These are phyloP conservation scores for Drosophila novamexicana DNA, from an alignment of 1,140 invertebrate genomes.

Conservation along the genomic window DNA sequence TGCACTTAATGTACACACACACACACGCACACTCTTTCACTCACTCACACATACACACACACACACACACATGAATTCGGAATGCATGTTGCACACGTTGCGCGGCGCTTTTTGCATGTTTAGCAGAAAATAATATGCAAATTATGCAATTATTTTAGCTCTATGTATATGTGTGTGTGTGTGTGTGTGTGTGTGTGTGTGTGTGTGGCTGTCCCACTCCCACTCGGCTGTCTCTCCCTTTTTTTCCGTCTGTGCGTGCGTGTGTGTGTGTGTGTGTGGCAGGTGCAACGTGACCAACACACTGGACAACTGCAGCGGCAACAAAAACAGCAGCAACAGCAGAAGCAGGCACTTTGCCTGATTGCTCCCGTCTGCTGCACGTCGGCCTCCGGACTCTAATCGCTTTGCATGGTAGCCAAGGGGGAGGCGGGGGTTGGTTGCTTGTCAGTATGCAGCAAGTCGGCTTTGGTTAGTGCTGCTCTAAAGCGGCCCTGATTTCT, in stretches of 20 bases:
- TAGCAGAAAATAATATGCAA: conserved; percentile 83
- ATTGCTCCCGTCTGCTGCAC: conserved; percentile 71
- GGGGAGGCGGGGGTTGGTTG: neutral
- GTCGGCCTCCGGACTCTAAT: conserved; percentile 66
- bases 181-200: conserved; percentile 19
- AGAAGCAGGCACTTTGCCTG: conserved; percentile 73
- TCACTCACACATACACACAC: conserved; percentile 6
- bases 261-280: conserved; percentile 34
- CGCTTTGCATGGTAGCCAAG: conserved; percentile 45
- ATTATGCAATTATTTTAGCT: conserved; percentile 83
- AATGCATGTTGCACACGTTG: conserved; percentile 75
- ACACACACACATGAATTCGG: conserved; percentile 31
- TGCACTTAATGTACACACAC: conserved; percentile 78
- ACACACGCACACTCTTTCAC: neutral
- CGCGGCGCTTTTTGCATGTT: conserved; percentile 79
- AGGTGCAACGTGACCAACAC: conserved; percentile 61
- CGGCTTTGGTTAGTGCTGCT: conserved; percentile 47
- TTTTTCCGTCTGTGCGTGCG: neutral
- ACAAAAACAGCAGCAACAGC: conserved; percentile 18
- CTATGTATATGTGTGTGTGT: conserved; percentile 33
- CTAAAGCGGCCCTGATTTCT: conserved; percentile 74
- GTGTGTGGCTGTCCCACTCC: conserved; percentile 1
- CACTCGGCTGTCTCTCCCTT: conserved; percentile 16
- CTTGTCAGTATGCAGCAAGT: conserved; percentile 17
- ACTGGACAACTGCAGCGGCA: conserved; percentile 43